Evolutionary conservation across 2,113 vertebrate genomes (phyloP).

Genomic region (Talpa occidentalis): DNA sequence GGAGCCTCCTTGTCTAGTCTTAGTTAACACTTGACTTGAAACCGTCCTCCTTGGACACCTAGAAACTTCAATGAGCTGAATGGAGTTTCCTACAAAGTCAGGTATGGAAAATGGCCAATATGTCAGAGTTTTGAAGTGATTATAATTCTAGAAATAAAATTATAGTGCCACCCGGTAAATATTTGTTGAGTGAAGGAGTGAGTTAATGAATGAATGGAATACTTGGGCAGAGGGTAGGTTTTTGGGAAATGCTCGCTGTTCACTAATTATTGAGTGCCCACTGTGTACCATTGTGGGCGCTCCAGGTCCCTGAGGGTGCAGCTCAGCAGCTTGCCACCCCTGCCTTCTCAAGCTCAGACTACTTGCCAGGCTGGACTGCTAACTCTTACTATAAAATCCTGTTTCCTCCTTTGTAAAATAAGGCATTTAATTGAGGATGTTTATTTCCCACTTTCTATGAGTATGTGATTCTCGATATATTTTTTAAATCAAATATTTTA

Average conservation of each 20-base stretch:
- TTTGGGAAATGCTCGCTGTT: neutral
- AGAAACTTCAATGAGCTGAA: constrained; percentile 5
- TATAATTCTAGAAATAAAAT: constrained; percentile 36
- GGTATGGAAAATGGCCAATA: neutral
- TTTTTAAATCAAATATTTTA: constrained; percentile 2
- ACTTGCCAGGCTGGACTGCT: neutral
- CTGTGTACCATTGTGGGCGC: neutral
- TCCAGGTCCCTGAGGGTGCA: neutral
- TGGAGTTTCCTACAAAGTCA: constrained; percentile 14
- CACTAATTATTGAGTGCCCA: neutral
- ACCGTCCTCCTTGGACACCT: neutral
- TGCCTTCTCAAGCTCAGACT: neutral
- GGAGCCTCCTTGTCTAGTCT: neutral
- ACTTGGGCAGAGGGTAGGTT: neutral
- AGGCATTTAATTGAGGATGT: neutral
- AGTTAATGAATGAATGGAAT: neutral
- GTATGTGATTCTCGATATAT: neutral
- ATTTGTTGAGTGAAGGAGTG: constrained; percentile 5
- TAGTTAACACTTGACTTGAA: constrained; percentile 1
- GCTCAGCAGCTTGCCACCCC: neutral
- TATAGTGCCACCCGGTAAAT: neutral
- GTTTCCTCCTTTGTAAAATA: neutral
- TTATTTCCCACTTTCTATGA: constrained; percentile 23
- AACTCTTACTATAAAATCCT: neutral
- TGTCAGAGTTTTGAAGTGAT: constrained; percentile 15